Evolutionary conservation across 1,140 invertebrate species (phyloP).

Genomic region (Gonioctena quinquepunctata): DNA sequence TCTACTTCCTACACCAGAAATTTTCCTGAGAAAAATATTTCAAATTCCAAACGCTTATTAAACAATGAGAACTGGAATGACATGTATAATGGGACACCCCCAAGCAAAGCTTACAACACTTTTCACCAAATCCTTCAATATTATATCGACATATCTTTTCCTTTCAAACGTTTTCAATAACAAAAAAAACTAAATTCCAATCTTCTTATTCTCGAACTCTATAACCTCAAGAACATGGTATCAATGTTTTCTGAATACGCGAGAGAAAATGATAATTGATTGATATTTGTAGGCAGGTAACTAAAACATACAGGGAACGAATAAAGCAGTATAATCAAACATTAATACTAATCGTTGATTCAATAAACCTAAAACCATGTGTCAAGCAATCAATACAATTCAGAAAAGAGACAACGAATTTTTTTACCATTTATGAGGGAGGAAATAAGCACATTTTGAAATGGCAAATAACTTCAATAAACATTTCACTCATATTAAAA

Average conservation of each 20-base stretch:
- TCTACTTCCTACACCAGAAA: neutral
- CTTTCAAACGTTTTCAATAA: neutral
- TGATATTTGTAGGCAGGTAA: neutral
- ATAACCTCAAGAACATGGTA: no score
- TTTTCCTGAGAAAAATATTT: neutral
- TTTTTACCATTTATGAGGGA: neutral
- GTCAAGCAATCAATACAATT: neutral
- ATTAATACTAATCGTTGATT: neutral
- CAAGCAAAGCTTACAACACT: neutral
- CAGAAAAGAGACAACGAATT: neutral
- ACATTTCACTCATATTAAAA: neutral
- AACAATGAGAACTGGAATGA: neutral
- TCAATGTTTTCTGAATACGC: neutral
- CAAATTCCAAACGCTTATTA: neutral
- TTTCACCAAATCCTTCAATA: neutral
- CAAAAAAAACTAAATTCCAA: neutral
- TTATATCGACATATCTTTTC: neutral
- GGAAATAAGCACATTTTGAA: neutral
- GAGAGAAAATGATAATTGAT: neutral
- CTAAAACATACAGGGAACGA: neutral
- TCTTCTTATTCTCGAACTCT: neutral
- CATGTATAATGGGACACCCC: neutral
- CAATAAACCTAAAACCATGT: neutral
- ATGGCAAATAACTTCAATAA: neutral
- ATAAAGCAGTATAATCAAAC: neutral